phyloP scores from a whole-genome alignment of 2,888 invertebrate species.

The Hedya salicella region DNA sequence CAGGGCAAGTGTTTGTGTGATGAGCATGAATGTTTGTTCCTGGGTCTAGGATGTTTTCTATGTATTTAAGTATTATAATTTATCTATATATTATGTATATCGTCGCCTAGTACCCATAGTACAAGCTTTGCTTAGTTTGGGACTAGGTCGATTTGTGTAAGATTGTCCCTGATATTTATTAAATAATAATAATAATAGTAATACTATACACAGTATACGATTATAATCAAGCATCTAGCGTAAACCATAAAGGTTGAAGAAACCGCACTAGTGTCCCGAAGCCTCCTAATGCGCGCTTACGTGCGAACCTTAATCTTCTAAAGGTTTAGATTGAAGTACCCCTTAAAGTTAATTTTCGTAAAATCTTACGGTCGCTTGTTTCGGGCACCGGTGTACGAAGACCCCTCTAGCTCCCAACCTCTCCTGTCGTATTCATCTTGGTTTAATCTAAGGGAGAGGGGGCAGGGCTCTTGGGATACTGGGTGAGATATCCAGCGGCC shows the following conservation, averaged over 20 bases:
- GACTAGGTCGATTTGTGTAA: too few species aligned
- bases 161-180: too few species aligned
- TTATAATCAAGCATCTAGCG: conserved; percentile 13
- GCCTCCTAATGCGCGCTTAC: conserved; percentile 61
- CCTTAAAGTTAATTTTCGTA: conserved; percentile 82
- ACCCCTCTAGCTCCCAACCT: conserved; percentile 49
- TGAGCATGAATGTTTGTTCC: too few species aligned
- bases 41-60: too few species aligned
- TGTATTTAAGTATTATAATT: too few species aligned
- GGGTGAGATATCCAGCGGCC: conserved; percentile 58
- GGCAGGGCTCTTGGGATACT: conserved; percentile 55
- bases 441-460: conserved; percentile 47
- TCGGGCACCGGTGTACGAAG: conserved; percentile 52
- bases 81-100: too few species aligned
- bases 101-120: too few species aligned
- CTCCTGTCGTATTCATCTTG: conserved; percentile 44
- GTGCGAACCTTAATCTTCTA: conserved; percentile 72
- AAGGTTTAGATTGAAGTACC: conserved; percentile 77
- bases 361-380: conserved; percentile 75
- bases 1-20: too few species aligned
- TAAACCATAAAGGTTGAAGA: conserved; percentile 51
- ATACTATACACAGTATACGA: conserved; percentile 1
- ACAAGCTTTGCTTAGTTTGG: too few species aligned
- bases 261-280: conserved; percentile 63
- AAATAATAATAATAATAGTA: too few species aligned